Conservation (phyloP, 2,797 vertebrate genomes). For the Pterois miles region DNA sequence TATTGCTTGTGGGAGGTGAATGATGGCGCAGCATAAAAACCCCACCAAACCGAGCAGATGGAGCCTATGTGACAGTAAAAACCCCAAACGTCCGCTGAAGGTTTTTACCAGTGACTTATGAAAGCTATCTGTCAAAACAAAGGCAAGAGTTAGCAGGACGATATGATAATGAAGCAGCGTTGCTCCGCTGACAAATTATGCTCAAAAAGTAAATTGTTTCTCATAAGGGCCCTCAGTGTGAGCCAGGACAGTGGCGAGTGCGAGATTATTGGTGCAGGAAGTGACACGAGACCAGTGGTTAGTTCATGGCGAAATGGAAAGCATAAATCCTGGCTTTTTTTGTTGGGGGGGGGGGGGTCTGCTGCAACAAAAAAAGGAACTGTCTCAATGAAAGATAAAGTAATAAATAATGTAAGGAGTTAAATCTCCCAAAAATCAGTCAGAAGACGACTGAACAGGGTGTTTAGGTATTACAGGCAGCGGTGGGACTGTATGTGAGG, state of each 20-base stretch:
- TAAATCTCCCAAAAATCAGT: constrained; percentile 16
- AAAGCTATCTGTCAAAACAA: constrained; percentile 88
- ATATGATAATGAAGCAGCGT: constrained; percentile 84
- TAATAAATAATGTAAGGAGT: constrained; percentile 1
- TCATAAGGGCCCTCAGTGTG: constrained; percentile 56
- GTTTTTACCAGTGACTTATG: constrained; percentile 87
- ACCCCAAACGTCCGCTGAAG: constrained; percentile 83
- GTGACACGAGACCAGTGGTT: constrained; percentile 49
- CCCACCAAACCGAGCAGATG: constrained; percentile 84
- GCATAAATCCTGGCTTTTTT: constrained; percentile 28
- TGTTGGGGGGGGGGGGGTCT: too few relatives aligned
- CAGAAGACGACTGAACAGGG: background rate
- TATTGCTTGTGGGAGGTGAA: constrained; percentile 86
- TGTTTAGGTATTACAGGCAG: background rate
- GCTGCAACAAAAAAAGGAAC: background rate
- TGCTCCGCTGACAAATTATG: constrained; percentile 78
- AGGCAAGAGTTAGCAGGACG: constrained; percentile 79
- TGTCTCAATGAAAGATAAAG: constrained; percentile 8
- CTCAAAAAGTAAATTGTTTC: constrained; percentile 81
- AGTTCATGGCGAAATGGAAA: constrained; percentile 36
- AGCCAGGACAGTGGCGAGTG: constrained; percentile 40
- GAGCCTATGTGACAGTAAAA: constrained; percentile 87
- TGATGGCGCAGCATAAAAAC: constrained; percentile 84
- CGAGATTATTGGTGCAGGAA: constrained; percentile 46
- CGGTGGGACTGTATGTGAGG: background rate